Evolutionary conservation across 2,888 invertebrate species (phyloP), one percentile per base, ranked within the genome.

Genomic region (Lucinisca nassula): DNA sequence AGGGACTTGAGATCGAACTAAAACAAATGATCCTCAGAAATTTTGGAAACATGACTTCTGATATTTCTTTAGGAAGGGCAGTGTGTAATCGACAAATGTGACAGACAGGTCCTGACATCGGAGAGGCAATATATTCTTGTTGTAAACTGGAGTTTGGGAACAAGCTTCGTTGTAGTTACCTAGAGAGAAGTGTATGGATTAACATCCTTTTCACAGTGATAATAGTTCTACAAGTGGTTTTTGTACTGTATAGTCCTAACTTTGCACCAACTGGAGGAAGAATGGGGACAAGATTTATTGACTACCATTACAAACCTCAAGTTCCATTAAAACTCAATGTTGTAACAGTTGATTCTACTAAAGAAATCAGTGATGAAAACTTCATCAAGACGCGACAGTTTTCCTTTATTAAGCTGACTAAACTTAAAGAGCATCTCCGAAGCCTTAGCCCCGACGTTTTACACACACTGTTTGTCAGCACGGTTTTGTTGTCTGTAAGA

Each of bases 11-110:
- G 24, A 74, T 1, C 2, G 1, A 74, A 17, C 12, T 74, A 40
- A 40, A 49, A 40, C 45, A 24, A 2, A 1, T 74, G 8, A 27
- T 74, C 0, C n/a, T 74, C 1, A 38, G 74, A 27, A 74, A 74
- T 45, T 74, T 74, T 24, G 74, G 35, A 27, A 49, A 74, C 38
- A 12, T 6, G 1, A 35, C 49, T 3, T 27, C 27, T 1, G n/a
- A n/a, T n/a, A n/a, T n/a, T n/a, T n/a, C n/a, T n/a, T n/a, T n/a
- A n/a, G 37, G 55, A 24, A 73, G 77, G 0, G 70, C 74, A 61
- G 79, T 84, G 17, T 89, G 89, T 32, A 89, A 82, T 58, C 55
- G 75, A n/a, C 84, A 89, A 61, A 30, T 86, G n/a, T 4, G 38
- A 1, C 38, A 24, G 17, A 32, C n/a, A 8, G 32, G 14, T 14